These are phyloP conservation scores for Halocaridina rubra DNA, from an alignment of 2,888 invertebrate genomes.

Conservation along the genomic window DNA sequence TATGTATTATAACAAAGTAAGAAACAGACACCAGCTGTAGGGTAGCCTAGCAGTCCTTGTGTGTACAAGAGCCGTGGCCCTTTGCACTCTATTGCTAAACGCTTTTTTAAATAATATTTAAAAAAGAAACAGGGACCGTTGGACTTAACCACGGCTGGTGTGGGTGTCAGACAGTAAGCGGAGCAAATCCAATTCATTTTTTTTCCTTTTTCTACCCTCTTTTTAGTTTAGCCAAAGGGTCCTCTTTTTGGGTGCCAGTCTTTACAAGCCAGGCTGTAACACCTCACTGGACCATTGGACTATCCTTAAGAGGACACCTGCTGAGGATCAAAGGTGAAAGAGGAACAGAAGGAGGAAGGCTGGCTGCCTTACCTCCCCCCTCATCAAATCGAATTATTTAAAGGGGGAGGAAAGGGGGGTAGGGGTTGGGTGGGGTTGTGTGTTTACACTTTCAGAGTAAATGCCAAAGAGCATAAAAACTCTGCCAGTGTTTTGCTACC, in stretches of 20 bases:
- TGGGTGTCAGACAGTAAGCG: neutral
- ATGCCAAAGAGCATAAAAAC: no score
- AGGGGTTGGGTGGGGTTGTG: neutral
- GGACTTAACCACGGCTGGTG: neutral
- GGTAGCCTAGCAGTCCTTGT: constrained; percentile 13
- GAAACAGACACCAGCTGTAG: constrained; percentile 23
- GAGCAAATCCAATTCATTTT: neutral
- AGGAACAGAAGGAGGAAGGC: no score
- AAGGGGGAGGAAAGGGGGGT: neutral
- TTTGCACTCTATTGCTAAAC: no score
- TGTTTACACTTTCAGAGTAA: no score
- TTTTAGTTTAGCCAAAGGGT: constrained; percentile 38
- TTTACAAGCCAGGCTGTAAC: neutral
- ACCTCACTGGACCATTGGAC: constrained; percentile 4
- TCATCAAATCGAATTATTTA: neutral
- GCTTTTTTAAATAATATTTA: no score
- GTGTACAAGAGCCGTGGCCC: neutral
- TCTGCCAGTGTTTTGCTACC: no score
- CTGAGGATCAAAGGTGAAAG: no score
- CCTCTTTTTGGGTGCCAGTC: neutral
- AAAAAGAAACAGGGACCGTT: neutral
- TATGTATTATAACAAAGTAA: no score
- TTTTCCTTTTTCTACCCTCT: neutral
- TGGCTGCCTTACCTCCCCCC: no score
- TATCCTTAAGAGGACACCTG: no score